These are phyloP conservation scores for Exaiptasia diaphana DNA, from an alignment of 64 coral and sea anemone genomes.

Conservation along the genomic window DNA sequence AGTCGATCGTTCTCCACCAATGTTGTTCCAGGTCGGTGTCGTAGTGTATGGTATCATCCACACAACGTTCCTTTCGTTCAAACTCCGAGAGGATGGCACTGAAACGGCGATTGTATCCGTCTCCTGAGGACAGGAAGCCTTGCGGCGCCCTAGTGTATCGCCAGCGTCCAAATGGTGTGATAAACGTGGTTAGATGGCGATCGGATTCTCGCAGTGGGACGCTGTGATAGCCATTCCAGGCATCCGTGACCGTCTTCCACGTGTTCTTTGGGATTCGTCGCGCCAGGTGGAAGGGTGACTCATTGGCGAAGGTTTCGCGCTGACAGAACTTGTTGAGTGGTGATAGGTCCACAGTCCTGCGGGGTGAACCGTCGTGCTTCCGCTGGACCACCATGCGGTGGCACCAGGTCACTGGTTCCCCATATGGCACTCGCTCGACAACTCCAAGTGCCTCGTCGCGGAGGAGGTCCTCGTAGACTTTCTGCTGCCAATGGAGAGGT, in stretches of 20 bases:
- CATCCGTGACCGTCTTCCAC: constrained; percentile 55
- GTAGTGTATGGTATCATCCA: constrained; percentile 34
- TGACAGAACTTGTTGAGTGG: constrained; percentile 51
- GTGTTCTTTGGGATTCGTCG: constrained; percentile 32
- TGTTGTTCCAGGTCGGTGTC: too few relatives aligned
- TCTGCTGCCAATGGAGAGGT: constrained; percentile 40
- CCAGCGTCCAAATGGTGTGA: constrained; percentile 52
- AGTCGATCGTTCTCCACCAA: too few relatives aligned
- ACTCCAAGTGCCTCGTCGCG: constrained; percentile 31
- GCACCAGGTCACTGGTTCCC: constrained; percentile 41
- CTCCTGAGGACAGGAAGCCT: constrained; percentile 26
- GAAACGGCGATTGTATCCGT: constrained; percentile 21
- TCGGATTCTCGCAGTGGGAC: constrained; percentile 37
- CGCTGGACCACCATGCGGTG: constrained; percentile 44
- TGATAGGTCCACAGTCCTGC: constrained; percentile 34
- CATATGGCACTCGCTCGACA: constrained; percentile 44
- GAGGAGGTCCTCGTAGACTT: constrained; percentile 27
- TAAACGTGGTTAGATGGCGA: constrained; percentile 25
- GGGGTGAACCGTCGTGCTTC: constrained; percentile 43
- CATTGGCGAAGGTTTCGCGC: constrained; percentile 1
- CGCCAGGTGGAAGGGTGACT: constrained; percentile 43
- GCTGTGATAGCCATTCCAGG: constrained; percentile 41
- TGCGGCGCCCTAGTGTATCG: constrained; percentile 32
- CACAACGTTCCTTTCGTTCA: constrained; percentile 18
- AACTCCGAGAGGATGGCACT: constrained; percentile 4